A percentile compares a stretch with the other conserved stretches of the same genome.
Evolutionary conservation across 2,888 invertebrate species (phyloP).

Genomic region (Drosophila heteroneura): DNA sequence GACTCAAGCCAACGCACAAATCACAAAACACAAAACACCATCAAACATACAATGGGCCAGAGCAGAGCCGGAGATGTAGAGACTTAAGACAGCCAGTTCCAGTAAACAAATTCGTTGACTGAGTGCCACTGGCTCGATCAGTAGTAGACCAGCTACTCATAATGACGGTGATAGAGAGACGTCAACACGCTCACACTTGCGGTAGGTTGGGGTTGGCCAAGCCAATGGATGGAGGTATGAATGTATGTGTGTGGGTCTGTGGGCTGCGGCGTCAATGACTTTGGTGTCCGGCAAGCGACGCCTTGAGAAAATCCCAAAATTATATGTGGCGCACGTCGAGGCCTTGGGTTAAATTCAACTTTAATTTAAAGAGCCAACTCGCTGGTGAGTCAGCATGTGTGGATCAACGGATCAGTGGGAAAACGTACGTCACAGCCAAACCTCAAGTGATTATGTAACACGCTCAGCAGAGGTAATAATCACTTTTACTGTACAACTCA

Average conservation of each 20-base stretch:
- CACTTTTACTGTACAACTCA: conserved; percentile 73
- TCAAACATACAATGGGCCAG: conserved; percentile 49
- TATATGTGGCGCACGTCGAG: conserved; percentile 73
- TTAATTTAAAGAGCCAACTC: conserved; percentile 73
- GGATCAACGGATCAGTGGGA: conserved; percentile 47
- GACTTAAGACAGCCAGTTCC: conserved; percentile 23
- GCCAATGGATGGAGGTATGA: background rate
- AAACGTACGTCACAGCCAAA: conserved; percentile 74
- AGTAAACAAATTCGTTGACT: conserved; percentile 54
- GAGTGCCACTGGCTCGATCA: conserved; percentile 52
- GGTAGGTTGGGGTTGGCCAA: conserved; percentile 73
- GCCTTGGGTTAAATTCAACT: conserved; percentile 78
- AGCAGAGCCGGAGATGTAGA: conserved; percentile 21
- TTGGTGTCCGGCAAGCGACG: conserved; percentile 67
- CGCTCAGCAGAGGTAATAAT: conserved; percentile 61
- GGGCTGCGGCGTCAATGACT: conserved; percentile 76
- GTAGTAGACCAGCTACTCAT: conserved; percentile 29
- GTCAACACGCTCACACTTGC: conserved; percentile 68
- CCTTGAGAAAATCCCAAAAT: conserved; percentile 82
- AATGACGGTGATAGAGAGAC: conserved; percentile 35
- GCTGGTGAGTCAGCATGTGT: conserved; percentile 59
- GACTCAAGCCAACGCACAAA: conserved; percentile 48
- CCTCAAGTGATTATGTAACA: conserved; percentile 74
- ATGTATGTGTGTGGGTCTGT: conserved; percentile 52
- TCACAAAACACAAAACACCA: conserved; percentile 29